Base-by-base conservation (phyloP, 1,140 invertebrate species). In the Ctenoplectra terminalis region DNA sequence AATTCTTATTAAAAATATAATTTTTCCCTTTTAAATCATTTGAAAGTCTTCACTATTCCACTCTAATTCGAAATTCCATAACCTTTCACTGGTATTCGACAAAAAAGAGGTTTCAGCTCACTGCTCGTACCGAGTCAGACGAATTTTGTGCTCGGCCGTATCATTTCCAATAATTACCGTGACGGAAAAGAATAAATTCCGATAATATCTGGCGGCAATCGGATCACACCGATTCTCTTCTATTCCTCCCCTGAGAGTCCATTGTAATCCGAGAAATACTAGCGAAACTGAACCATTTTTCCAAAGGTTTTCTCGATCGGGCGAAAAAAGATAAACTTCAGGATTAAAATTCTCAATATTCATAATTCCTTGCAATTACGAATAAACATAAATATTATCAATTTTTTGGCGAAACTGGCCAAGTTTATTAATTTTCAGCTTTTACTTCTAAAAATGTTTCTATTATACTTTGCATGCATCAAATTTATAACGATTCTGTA, bases 151-250 rank as follows among this genome's bases (percentile, higher is more conserved):
- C 23, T 50, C 75, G 29, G 11, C 4, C 54, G 43, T 60, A 70
- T 70, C 75, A 70, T 60, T 60, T 48, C 64, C 66, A 50, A 70
- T 78, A 78, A 78, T 78, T 78, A 70, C 54, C 52, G 29, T 17
- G n/a, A 60, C 64, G 64, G 54, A 26, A 58, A 60, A 60, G 52
- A 78, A 78, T 78, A 60, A 70, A 78, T 70, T 37, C 54, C 54
- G 43, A 78, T 73, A 73, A 60, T 77, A 58, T 69, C 75, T 77
- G 23, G 26, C 50, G 37, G 37, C 50, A 58, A 69, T 78, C 31
- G 31, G 31, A 48, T 78, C 75, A 50, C 64, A 37, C 29, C 31
- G 64, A 70, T 60, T 70, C 66, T 37, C 40, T 15, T 46, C 26
- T 11, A 29, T 60, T 40, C 15, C 17, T 70, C 52, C 54, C 75